Percentiles rank a stretch among this genome's conserved stretches.
Evolutionary conservation across 1,140 invertebrate genomes (phyloP).

Genomic region (Mylabris phalerata): DNA sequence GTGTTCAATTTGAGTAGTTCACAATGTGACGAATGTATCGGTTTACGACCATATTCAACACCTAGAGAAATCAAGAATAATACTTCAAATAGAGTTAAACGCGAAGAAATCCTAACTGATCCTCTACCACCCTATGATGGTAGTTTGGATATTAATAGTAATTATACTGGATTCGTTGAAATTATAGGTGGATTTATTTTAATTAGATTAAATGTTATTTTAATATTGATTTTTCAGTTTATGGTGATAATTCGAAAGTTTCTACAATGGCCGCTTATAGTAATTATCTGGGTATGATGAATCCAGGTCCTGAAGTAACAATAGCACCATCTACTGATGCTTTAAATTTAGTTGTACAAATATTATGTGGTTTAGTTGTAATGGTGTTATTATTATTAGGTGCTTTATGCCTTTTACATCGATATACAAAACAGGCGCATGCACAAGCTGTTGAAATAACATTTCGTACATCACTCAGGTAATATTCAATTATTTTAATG

Average conservation of each 20-base stretch:
- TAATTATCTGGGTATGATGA: conserved; percentile 50
- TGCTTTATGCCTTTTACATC: conserved; percentile 62
- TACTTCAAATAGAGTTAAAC: conserved; percentile 29
- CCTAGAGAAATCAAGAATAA: conserved; percentile 32
- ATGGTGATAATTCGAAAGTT: conserved; percentile 20
- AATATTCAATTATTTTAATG: conserved; percentile 30
- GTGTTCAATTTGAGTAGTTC: conserved; percentile 41
- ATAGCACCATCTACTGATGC: conserved; percentile 34
- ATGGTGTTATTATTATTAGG: conserved; percentile 59
- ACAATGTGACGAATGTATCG: conserved; percentile 47
- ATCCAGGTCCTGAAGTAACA: conserved; percentile 45
- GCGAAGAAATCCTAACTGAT: conserved; percentile 29
- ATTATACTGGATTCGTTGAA: conserved; percentile 79
- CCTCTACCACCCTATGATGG: conserved; percentile 55
- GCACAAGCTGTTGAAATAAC: conserved; percentile 72
- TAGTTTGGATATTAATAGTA: conserved; percentile 61
- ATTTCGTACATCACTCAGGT: conserved; percentile 60
- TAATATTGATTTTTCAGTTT: conserved; percentile 21
- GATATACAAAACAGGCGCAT: conserved; percentile 62
- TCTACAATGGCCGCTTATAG: conserved; percentile 48
- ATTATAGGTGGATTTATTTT: conserved; percentile 55
- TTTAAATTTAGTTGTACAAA: conserved; percentile 45
- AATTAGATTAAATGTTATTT: background rate
- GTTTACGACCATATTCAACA: conserved; percentile 44
- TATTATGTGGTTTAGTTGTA: conserved; percentile 55